These are phyloP conservation scores for Lasioglossum lativentre DNA, from an alignment of 2,888 invertebrate species.

Conservation along the genomic window DNA sequence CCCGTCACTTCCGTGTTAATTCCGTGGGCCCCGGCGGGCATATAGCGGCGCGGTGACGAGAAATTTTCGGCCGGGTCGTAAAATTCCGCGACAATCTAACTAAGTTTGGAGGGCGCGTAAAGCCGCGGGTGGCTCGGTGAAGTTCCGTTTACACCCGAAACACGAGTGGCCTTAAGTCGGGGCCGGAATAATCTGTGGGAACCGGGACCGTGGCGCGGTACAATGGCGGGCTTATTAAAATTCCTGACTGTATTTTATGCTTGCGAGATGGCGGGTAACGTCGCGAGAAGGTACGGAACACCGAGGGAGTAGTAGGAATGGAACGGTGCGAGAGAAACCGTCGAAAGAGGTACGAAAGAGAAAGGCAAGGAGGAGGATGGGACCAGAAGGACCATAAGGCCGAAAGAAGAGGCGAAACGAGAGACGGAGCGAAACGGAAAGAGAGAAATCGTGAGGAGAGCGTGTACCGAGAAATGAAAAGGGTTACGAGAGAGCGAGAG, in stretches of 20 bases:
- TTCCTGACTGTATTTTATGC: slow-evolving; percentile 81
- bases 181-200: slow-evolving; percentile 77
- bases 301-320: slow-evolving; percentile 48
- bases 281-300: slow-evolving; percentile 61
- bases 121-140: slow-evolving; percentile 69
- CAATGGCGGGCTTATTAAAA: slow-evolving; percentile 82
- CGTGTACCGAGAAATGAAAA: slow-evolving; percentile 14
- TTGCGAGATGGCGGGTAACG: slow-evolving; percentile 71
- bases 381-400: background rate
- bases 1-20: slow-evolving; percentile 11
- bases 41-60: no score
- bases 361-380: background rate
- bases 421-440: slow-evolving; percentile 16
- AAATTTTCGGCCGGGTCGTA: slow-evolving; percentile 63
- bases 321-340: slow-evolving; percentile 36
- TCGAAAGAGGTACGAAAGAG: background rate
- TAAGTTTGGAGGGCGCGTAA: slow-evolving; percentile 63
- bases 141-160: slow-evolving; percentile 70
- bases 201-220: slow-evolving; percentile 71
- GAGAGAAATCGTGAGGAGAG: slow-evolving; percentile 50
- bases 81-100: slow-evolving; percentile 71
- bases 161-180: slow-evolving; percentile 71
- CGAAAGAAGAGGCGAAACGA: slow-evolving; percentile 13
- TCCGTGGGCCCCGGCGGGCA: background rate
- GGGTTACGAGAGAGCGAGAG: slow-evolving; percentile 32